Evolutionary conservation across 2,888 invertebrate species (phyloP).

Genomic region (Eupithecia dodoneata): DNA sequence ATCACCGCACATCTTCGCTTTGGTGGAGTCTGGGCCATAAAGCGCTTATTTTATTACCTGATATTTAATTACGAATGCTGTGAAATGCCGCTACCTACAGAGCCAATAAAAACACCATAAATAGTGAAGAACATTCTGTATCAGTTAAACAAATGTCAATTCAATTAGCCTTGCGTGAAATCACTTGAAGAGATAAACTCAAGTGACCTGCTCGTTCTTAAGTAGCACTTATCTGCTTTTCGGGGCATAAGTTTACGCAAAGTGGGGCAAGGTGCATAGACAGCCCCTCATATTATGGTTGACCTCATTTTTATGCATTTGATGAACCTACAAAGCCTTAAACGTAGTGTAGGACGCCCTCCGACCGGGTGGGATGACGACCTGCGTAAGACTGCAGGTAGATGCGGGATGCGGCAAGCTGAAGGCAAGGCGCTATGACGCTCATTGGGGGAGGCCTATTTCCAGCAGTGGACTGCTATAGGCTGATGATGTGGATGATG

Average conservation of each 20-base stretch:
- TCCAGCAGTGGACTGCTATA: too few species aligned
- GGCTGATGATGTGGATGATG: too few species aligned
- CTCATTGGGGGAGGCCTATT: too few species aligned
- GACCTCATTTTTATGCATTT: conserved; percentile 18
- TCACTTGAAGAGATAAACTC: conserved; percentile 4
- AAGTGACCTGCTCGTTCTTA: conserved; percentile 3
- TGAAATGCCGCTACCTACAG: background rate
- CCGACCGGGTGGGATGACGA: too few species aligned
- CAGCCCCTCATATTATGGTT: conserved; percentile 19
- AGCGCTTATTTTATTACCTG: background rate
- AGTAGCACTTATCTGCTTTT: conserved; percentile 17
- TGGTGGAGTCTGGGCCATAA: background rate
- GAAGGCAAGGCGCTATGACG: too few species aligned
- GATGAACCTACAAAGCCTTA: background rate
- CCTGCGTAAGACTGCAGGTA: too few species aligned
- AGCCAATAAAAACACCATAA: background rate
- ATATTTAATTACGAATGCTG: background rate
- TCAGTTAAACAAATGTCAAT: conserved; percentile 12
- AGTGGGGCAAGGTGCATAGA: conserved; percentile 25
- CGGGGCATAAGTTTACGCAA: conserved; percentile 7
- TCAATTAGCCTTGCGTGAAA: conserved; percentile 6
- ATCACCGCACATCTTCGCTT: too few species aligned
- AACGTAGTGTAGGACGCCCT: too few species aligned
- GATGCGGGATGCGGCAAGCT: too few species aligned
- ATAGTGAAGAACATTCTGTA: background rate